Percentiles rank a stretch among this genome's conserved stretches.
phyloP scores from a whole-genome alignment of 2,888 invertebrate species.

The Trypoxylon attenuatum region DNA sequence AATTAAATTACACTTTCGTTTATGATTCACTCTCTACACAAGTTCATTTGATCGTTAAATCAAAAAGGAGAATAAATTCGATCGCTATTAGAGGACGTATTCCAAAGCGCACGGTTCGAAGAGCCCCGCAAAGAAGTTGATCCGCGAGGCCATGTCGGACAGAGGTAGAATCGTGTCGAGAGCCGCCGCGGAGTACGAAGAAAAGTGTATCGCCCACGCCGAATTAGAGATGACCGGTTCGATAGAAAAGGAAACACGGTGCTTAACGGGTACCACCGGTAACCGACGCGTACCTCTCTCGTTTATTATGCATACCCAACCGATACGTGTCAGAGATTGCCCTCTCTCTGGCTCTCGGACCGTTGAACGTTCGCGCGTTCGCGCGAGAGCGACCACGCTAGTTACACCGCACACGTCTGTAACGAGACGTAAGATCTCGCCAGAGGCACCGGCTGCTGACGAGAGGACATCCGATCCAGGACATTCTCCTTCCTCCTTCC shows the following conservation, averaged over 20 bases:
- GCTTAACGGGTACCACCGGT: slow-evolving; percentile 54
- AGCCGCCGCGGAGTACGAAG: slow-evolving; percentile 28
- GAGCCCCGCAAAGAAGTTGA: background rate
- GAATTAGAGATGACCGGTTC: slow-evolving; percentile 62
- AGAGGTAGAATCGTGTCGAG: slow-evolving; percentile 33
- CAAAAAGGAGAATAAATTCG: background rate
- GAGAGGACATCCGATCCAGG: slow-evolving; percentile 25
- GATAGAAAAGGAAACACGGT: slow-evolving; percentile 60
- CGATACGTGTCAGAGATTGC: slow-evolving; percentile 67
- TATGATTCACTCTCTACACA: too few species aligned
- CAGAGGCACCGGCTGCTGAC: slow-evolving; percentile 24
- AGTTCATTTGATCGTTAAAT: background rate
- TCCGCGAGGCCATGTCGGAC: slow-evolving; percentile 29
- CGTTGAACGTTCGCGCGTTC: slow-evolving; percentile 52
- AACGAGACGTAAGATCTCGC: slow-evolving; percentile 62
- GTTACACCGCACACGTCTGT: slow-evolving; percentile 62
- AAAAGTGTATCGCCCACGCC: slow-evolving; percentile 51
- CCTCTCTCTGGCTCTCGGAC: too few species aligned
- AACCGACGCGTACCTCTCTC: slow-evolving; percentile 53
- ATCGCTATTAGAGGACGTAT: background rate
- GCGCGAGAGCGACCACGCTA: slow-evolving; percentile 39
- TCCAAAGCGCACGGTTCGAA: background rate
- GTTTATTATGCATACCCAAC: slow-evolving; percentile 68
- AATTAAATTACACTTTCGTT: too few species aligned
- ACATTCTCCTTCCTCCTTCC: slow-evolving; percentile 9